Conservation (phyloP, 2,888 invertebrate genomes). For the Cylindroiulus punctatus region DNA sequence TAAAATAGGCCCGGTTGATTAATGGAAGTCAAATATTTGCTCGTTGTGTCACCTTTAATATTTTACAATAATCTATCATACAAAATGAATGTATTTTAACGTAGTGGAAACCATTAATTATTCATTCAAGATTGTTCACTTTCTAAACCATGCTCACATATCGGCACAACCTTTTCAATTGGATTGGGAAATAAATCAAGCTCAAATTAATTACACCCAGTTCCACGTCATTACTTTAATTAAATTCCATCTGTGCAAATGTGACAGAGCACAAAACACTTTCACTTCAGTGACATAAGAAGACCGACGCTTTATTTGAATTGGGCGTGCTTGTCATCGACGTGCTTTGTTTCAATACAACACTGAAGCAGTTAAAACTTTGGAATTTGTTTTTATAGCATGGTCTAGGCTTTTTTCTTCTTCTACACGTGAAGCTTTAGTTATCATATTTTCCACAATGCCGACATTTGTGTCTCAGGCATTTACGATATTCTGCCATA, state of each 20-base stretch:
- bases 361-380: too few relatives aligned
- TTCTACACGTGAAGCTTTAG: too few relatives aligned
- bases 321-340: background rate
- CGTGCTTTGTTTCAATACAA: background rate
- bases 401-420: too few relatives aligned
- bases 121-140: conserved; percentile 7
- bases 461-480: too few relatives aligned
- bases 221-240: conserved; percentile 11
- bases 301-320: background rate
- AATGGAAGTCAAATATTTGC: background rate
- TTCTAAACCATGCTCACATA: conserved; percentile 13
- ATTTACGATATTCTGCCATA: too few relatives aligned
- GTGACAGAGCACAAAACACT: conserved; percentile 27
- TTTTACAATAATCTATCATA: background rate
- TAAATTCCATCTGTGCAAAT: conserved; percentile 20
- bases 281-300: background rate
- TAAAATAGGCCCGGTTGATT: background rate
- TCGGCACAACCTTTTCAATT: conserved; percentile 7
- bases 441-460: too few relatives aligned
- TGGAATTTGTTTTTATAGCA: too few relatives aligned
- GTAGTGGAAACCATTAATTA: conserved; percentile 2
- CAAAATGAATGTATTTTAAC: background rate
- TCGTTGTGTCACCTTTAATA: background rate
- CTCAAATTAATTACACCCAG: conserved; percentile 11
- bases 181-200: conserved; percentile 27